A percentile compares a stretch with the other conserved stretches of the same genome.
Conservation (phyloP, 2,113 vertebrate genomes). For the Azemiops feae region DNA sequence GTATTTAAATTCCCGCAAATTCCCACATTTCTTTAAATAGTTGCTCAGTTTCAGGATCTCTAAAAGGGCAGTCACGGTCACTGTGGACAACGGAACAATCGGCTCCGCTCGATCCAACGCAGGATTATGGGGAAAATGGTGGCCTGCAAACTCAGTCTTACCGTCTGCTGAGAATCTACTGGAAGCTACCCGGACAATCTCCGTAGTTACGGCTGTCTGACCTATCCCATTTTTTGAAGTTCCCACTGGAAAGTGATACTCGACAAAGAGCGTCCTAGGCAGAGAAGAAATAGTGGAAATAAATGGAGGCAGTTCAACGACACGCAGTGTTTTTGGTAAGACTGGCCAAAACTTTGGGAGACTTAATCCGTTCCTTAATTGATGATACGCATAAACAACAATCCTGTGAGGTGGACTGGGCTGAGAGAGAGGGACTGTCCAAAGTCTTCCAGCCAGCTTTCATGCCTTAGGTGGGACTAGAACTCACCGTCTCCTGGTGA, state of each 20-base stretch:
- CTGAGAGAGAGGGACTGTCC: neutral
- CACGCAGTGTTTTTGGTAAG: rapidly evolving
- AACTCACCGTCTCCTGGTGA: neutral
- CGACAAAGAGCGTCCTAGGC: conserved; percentile 87
- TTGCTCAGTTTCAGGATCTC: neutral
- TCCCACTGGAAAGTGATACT: conserved; percentile 82
- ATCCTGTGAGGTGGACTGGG: neutral
- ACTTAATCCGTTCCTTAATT: neutral
- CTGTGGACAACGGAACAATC: too few relatives aligned
- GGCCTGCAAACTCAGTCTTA: conserved; percentile 52
- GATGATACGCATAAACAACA: neutral
- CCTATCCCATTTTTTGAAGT: conserved; percentile 63
- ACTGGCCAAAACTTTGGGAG: neutral
- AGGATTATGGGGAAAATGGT: neutral
- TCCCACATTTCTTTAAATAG: neutral
- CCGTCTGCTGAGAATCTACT: conserved; percentile 80
- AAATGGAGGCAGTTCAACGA: rapidly evolving
- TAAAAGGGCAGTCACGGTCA: neutral
- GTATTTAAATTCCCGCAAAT: neutral
- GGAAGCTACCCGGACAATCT: conserved; percentile 79
- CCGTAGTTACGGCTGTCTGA: conserved; percentile 64
- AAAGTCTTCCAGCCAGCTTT: neutral
- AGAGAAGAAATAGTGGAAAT: neutral
- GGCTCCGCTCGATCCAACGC: neutral
- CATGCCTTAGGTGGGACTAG: too few relatives aligned